Evolutionary conservation across 2,888 invertebrate genomes (phyloP), one percentile per base, ranked within the genome.

Genomic region (Acleris cristana): DNA sequence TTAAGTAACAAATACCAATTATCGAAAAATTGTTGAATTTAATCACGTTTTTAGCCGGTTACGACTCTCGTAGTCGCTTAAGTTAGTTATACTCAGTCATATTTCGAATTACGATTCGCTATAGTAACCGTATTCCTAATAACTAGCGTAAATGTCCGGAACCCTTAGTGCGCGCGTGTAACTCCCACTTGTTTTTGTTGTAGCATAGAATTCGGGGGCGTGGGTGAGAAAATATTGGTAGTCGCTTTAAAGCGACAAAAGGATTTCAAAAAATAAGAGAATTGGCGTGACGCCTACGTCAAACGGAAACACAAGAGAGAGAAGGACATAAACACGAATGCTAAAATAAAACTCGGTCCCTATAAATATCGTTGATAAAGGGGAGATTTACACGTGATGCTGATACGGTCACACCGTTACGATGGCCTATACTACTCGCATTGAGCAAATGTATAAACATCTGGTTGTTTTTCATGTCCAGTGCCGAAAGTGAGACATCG

Each of bases 341-440:
- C 87, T 83, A 73, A 82, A 82, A 79, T 80, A 81, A 85, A 87
- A 86, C 83, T 82, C 84, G 82, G 78, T 79, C 79, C 80, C 89
- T 90, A 91, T 91, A 92, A 90, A 91, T 87, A 87, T 88, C 76
- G 74, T 79, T 81, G 91, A 91, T 91, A 92, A 90, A 86, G 79
- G 60, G 71, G 81, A 84, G 83, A 83, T 86, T 87, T 86, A 87
- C 84, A 84, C 74, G 83, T 83, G 83, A 81, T 79, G 86, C 80
- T 75, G 86, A 86, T 87, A 88, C 84, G 80, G 77, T 78, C 14
- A 82, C 82, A 83, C 86, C 84, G 85, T 85, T 86, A 84, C 75
- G 63, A 34, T 70, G 71, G 76, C 54, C 7, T 18, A 5, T 53
- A 53, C 23, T 53, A 53, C 53, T 53, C 26, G 23, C 40, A 26